Percentiles rank a stretch among this genome's conserved stretches.
phyloP scores from a whole-genome alignment of 2,113 vertebrate genomes.

The Pedionomus torquatus region DNA sequence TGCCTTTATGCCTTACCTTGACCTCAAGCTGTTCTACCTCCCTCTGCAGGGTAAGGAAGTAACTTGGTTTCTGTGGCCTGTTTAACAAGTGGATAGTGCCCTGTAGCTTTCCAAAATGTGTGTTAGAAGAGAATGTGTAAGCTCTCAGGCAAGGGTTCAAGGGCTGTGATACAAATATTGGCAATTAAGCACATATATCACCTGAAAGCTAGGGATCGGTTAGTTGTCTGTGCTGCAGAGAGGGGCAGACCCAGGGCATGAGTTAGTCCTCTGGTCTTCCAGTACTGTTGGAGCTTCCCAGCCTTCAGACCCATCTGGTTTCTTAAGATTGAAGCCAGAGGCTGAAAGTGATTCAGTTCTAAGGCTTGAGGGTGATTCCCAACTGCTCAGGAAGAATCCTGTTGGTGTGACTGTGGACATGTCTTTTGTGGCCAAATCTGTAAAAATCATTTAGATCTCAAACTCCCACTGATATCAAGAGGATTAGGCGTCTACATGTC shows the following conservation, averaged over 20 bases:
- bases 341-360: not conserved
- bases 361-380: not conserved
- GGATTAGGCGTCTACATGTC: not conserved
- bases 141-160: not conserved
- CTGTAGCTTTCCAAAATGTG: not conserved
- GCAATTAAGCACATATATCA: rapidly evolving
- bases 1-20: not conserved
- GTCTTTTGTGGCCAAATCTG: not conserved
- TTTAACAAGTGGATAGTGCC: not conserved
- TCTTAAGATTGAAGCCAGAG: not conserved
- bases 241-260: not conserved
- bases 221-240: not conserved
- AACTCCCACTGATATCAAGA: not conserved
- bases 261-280: not conserved
- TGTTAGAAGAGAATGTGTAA: not conserved
- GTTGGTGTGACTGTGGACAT: not conserved
- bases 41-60: not conserved
- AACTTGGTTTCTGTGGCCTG: not conserved
- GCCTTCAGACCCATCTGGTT: not conserved
- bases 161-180: not conserved
- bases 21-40: not conserved
- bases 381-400: not conserved
- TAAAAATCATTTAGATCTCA: not conserved
- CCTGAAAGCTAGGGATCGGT: not conserved
- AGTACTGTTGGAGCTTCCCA: not conserved